Percentiles rank a stretch among this genome's conserved stretches.
Conservation (phyloP, 2,113 vertebrate species). For the Hydropotes inermis region DNA sequence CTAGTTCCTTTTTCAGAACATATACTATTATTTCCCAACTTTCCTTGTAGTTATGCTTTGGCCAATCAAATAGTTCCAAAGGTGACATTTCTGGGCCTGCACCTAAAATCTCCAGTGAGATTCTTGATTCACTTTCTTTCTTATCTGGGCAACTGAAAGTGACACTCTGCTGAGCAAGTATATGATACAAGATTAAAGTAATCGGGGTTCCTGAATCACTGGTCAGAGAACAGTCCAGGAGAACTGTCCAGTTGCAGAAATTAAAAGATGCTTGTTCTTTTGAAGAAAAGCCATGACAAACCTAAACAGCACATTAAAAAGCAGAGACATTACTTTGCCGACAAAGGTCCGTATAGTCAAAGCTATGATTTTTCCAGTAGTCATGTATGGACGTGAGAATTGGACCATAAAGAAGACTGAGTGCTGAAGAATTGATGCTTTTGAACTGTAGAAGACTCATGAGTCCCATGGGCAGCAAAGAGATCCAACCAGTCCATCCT, state of each 20-base stretch:
- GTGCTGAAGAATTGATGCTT: background rate
- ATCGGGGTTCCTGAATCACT: background rate
- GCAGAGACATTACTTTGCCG: fast-evolving
- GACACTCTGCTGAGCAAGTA: background rate
- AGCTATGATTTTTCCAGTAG: background rate
- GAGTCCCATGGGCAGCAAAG: background rate
- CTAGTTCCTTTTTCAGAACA: background rate
- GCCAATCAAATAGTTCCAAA: background rate
- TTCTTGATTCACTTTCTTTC: background rate
- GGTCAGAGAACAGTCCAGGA: background rate
- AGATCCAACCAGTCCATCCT: background rate
- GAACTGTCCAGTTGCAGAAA: background rate
- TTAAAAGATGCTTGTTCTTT: background rate
- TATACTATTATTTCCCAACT: background rate
- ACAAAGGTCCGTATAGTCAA: background rate
- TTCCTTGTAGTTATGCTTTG: background rate
- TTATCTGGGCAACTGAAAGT: background rate
- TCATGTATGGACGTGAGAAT: background rate
- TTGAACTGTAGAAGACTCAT: background rate
- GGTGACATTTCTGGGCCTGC: background rate
- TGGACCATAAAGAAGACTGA: background rate
- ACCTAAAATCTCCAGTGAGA: background rate
- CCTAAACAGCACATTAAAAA: background rate
- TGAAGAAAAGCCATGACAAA: background rate
- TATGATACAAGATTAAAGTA: background rate